These are phyloP conservation scores for Drosophila aldrichi DNA, from an alignment of 2,888 invertebrate genomes.

Conservation along the genomic window DNA sequence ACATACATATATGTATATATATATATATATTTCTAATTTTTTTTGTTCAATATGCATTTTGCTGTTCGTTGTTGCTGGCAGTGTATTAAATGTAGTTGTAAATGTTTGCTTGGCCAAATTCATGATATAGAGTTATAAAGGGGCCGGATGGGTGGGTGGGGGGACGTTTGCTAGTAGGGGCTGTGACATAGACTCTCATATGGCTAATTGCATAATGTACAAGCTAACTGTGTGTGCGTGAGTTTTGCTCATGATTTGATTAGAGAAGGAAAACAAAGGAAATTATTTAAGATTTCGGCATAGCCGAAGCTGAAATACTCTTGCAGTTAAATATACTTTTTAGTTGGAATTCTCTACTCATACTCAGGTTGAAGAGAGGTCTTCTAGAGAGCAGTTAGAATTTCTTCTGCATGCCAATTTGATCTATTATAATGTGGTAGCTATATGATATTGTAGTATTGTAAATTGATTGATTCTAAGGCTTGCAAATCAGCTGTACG, in stretches of 20 bases:
- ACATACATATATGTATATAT: neutral
- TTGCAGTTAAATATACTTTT: slow-evolving; percentile 9
- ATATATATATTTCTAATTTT: slow-evolving; percentile 10
- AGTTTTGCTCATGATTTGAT: neutral
- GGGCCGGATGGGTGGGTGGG: neutral
- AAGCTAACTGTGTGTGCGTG: neutral
- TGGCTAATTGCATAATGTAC: slow-evolving; percentile 5
- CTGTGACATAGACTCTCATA: slow-evolving; percentile 7
- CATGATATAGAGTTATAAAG: slow-evolving; percentile 7
- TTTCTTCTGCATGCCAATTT: neutral
- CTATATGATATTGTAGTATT: too few relatives aligned
- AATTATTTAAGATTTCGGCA: slow-evolving; percentile 9
- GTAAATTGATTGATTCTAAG: too few relatives aligned
- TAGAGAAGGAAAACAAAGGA: neutral
- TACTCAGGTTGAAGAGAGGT: too few relatives aligned
- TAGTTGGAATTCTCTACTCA: neutral
- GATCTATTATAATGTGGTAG: too few relatives aligned
- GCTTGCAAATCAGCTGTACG: too few relatives aligned
- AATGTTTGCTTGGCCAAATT: slow-evolving; percentile 24
- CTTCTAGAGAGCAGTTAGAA: neutral
- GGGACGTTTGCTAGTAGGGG: neutral
- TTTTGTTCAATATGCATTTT: slow-evolving; percentile 34
- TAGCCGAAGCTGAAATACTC: slow-evolving; percentile 15
- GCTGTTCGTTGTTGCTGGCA: slow-evolving; percentile 43
- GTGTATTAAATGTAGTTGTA: slow-evolving; percentile 29